phyloP scores from a whole-genome alignment of 2,113 vertebrate genomes.

The Chrysemys picta region DNA sequence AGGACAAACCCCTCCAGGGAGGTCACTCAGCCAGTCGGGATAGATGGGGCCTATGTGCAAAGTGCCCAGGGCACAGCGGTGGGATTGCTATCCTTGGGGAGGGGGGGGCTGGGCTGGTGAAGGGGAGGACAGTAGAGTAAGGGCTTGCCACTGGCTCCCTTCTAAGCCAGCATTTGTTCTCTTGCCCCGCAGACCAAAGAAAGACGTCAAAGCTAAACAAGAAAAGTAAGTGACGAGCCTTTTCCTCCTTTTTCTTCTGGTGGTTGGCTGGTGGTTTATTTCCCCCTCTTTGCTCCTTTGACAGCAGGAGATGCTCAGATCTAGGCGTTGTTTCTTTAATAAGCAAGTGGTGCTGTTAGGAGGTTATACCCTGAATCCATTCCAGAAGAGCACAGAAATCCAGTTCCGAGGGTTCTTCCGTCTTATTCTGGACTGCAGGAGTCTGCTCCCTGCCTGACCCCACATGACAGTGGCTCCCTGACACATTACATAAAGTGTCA shows the following conservation, averaged over 20 bases:
- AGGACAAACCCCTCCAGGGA: neutral
- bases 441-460: constrained; percentile 46
- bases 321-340: constrained; percentile 46
- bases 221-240: constrained; percentile 91
- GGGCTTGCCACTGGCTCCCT: neutral
- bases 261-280: constrained; percentile 58
- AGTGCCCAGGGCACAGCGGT: neutral
- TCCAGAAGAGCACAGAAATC: constrained; percentile 64
- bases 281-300: constrained; percentile 43
- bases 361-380: constrained; percentile 67
- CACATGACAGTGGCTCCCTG: constrained; percentile 56
- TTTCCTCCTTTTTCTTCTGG: constrained; percentile 52
- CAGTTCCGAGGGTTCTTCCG: constrained; percentile 43
- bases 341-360: constrained; percentile 44
- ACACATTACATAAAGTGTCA: constrained; percentile 22
- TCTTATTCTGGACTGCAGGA: constrained; percentile 53
- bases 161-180: constrained; percentile 70
- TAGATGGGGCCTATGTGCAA: neutral
- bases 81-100: neutral
- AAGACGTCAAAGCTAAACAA: constrained; percentile 88
- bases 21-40: neutral
- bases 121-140: neutral
- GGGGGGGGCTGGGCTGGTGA: neutral
- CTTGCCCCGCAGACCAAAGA: constrained; percentile 89
- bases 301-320: constrained; percentile 44